Conservation (phyloP, 2,888 invertebrate genomes). For the Drosophila maculinotata region DNA sequence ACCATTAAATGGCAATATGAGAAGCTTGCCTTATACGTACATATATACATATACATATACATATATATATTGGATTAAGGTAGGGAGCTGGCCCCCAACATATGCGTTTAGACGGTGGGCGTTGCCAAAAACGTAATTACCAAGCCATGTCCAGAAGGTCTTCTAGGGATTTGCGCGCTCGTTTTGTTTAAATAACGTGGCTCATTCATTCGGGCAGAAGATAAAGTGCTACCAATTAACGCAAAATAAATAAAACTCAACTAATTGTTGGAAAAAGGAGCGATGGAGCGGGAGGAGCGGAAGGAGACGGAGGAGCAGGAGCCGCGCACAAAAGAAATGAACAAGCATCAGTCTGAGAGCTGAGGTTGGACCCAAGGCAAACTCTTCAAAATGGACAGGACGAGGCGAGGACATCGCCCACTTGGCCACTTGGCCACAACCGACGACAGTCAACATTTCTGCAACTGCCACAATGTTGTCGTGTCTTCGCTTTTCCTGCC, state of each 20-base stretch:
- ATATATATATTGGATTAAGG: constrained; percentile 66
- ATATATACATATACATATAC: not conserved
- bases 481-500: constrained; percentile 60
- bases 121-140: constrained; percentile 65
- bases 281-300: not conserved
- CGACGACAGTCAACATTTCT: constrained; percentile 78
- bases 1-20: constrained; percentile 76
- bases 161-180: constrained; percentile 48
- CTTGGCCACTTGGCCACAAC: constrained; percentile 56
- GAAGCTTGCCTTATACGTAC: constrained; percentile 52
- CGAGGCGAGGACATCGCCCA: constrained; percentile 41
- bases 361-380: constrained; percentile 44
- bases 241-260: constrained; percentile 82
- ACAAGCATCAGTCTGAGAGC: constrained; percentile 55
- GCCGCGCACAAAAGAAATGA: constrained; percentile 64
- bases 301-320: not conserved
- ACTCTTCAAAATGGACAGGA: constrained; percentile 56
- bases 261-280: constrained; percentile 77
- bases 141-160: constrained; percentile 51
- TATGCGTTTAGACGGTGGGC: constrained; percentile 49
- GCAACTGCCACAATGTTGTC: constrained; percentile 79
- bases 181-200: constrained; percentile 74
- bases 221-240: constrained; percentile 83
- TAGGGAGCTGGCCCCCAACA: constrained; percentile 25
- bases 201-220: constrained; percentile 76